Evolutionary conservation across 92 coral and sea anemone genomes (phyloP).

Genomic region (Zoanthus solanderi): DNA sequence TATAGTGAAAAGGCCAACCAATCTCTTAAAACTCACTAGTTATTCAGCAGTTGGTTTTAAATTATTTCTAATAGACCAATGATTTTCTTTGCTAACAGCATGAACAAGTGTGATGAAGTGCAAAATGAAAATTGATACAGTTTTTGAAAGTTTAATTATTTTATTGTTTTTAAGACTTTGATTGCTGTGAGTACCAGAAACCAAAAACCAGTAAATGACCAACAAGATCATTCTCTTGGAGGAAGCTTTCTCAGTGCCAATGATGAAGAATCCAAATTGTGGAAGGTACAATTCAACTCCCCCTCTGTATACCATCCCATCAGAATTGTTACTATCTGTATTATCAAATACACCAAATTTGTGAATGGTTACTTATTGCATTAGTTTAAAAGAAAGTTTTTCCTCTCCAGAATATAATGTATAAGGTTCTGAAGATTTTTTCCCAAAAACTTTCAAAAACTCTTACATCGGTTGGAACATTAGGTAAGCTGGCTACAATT

Average conservation of each 20-base stretch:
- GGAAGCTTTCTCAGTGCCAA: conserved; percentile 29
- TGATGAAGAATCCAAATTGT: conserved; percentile 72
- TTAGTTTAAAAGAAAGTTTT: not conserved
- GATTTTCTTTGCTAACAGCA: too few species aligned
- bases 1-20: too few species aligned
- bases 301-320: not conserved
- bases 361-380: not conserved
- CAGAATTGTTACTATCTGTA: not conserved
- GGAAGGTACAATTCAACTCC: conserved; percentile 73
- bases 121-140: not conserved
- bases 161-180: not conserved
- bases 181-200: conserved; percentile 6
- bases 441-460: too few species aligned
- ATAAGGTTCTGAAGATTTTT: too few species aligned
- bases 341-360: not conserved
- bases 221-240: not conserved
- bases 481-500: too few species aligned
- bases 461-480: too few species aligned
- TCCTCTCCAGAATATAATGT: too few species aligned
- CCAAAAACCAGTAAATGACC: not conserved
- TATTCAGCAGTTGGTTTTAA: too few species aligned
- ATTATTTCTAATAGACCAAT: too few species aligned
- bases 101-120: not conserved
- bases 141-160: not conserved
- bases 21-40: too few species aligned